A percentile compares a stretch with the other conserved stretches of the same genome.
Evolutionary conservation across 1,140 invertebrate species (phyloP).

Genomic region (Drosophila willistoni): DNA sequence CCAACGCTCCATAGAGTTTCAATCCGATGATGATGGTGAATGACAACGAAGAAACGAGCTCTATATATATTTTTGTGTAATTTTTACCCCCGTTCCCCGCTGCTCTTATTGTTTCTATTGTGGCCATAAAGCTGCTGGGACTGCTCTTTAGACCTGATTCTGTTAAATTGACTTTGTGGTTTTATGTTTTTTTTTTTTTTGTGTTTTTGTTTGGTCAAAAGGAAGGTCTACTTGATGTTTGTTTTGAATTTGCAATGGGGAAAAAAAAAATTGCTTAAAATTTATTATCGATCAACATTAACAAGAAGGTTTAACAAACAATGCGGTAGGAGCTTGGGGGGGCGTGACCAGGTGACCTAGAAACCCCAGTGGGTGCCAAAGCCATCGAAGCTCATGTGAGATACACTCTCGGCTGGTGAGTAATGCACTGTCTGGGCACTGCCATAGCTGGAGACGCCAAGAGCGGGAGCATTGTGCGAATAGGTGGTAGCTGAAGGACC

Average conservation of each 20-base stretch:
- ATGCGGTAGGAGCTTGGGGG: not conserved
- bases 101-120: constrained; percentile 45
- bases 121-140: not conserved
- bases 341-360: constrained; percentile 57
- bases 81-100: too few species aligned
- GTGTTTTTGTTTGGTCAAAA: not conserved
- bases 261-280: constrained; percentile 35
- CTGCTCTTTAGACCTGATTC: constrained; percentile 30
- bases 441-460: constrained; percentile 82
- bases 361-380: constrained; percentile 84
- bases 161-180: constrained; percentile 34
- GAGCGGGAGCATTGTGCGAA: constrained; percentile 79
- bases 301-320: constrained; percentile 54
- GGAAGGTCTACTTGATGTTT: constrained; percentile 41
- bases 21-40: constrained; percentile 18
- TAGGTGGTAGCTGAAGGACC: constrained; percentile 74
- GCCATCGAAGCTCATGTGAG: constrained; percentile 84
- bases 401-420: constrained; percentile 84
- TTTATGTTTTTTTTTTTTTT: not conserved
- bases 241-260: constrained; percentile 54
- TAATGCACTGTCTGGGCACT: constrained; percentile 82
- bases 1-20: not conserved
- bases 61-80: constrained; percentile 7
- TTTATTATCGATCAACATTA: constrained; percentile 60
- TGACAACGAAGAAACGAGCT: constrained; percentile 62